Evolutionary conservation across 2,888 invertebrate genomes (phyloP).

Genomic region (Chymomyza caudatula): DNA sequence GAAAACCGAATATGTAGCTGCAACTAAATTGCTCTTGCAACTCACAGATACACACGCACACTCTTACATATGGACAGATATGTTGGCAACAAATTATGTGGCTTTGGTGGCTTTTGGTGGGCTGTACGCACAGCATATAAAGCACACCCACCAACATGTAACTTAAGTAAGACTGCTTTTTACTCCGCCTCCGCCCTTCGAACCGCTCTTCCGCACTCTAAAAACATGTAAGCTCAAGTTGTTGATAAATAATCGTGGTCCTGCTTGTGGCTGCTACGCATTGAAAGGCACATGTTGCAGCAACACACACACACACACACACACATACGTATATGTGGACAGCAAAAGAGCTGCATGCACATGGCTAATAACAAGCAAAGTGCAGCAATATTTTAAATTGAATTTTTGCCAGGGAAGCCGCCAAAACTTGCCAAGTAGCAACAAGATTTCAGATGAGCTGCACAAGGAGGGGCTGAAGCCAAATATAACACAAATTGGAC

Average conservation of each 20-base stretch:
- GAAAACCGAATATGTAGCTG: constrained; percentile 6
- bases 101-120: constrained; percentile 24
- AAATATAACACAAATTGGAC: constrained; percentile 19
- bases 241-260: constrained; percentile 68
- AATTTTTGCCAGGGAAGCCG: constrained; percentile 45
- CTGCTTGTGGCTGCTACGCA: constrained; percentile 41
- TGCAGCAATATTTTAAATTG: constrained; percentile 75
- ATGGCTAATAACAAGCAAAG: constrained; percentile 44
- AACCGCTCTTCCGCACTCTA: not conserved
- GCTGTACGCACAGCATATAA: constrained; percentile 1
- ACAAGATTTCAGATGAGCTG: not conserved
- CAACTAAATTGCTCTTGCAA: constrained; percentile 47
- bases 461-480: constrained; percentile 1
- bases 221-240: not conserved
- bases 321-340: not conserved
- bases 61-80: not conserved
- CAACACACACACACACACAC: not conserved
- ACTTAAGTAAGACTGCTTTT: not conserved
- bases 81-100: constrained; percentile 66
- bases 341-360: constrained; percentile 27
- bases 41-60: not conserved
- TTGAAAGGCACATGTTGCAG: constrained; percentile 56
- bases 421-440: not conserved
- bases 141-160: constrained; percentile 7
- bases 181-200: not conserved